A percentile compares a stretch with the other conserved stretches of the same genome.
These are phyloP conservation scores for Merluccius polli DNA, from an alignment of 2,797 vertebrate genomes.

Conservation along the genomic window DNA sequence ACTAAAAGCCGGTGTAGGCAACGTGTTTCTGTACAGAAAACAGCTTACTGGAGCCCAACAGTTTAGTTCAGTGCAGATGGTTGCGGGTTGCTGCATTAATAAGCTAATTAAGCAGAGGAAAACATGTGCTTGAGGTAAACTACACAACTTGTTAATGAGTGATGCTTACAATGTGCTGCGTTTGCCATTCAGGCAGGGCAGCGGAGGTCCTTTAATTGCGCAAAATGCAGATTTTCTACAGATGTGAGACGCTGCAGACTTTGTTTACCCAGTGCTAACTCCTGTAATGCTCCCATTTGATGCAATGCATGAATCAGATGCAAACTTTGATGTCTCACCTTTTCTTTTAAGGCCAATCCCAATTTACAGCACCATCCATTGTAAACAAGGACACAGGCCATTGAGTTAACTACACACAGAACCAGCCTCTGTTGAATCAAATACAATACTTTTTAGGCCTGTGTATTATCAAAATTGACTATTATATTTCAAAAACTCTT, in stretches of 20 bases:
- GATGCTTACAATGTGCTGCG: background rate
- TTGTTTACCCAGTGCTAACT: slow-evolving; percentile 9
- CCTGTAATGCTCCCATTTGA: background rate
- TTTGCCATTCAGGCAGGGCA: background rate
- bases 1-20: background rate
- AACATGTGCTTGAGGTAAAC: slow-evolving; percentile 19
- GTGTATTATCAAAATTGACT: too few relatives aligned
- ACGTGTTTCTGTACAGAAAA: slow-evolving; percentile 5
- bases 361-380: background rate
- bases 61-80: slow-evolving; percentile 15
- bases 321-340: background rate
- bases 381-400: background rate
- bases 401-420: background rate
- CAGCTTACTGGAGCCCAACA: slow-evolving; percentile 23
- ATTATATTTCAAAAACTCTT: too few relatives aligned
- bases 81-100: slow-evolving; percentile 18
- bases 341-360: background rate
- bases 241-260: slow-evolving; percentile 3
- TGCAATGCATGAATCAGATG: background rate
- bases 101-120: slow-evolving; percentile 25
- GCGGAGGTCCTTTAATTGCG: slow-evolving; percentile 21
- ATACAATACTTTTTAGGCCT: background rate
- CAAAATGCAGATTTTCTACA: slow-evolving; percentile 22
- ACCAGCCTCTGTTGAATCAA: background rate
- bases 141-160: slow-evolving; percentile 36